phyloP scores from a whole-genome alignment of 2,888 invertebrate genomes.

The Ernsta delagoae region DNA sequence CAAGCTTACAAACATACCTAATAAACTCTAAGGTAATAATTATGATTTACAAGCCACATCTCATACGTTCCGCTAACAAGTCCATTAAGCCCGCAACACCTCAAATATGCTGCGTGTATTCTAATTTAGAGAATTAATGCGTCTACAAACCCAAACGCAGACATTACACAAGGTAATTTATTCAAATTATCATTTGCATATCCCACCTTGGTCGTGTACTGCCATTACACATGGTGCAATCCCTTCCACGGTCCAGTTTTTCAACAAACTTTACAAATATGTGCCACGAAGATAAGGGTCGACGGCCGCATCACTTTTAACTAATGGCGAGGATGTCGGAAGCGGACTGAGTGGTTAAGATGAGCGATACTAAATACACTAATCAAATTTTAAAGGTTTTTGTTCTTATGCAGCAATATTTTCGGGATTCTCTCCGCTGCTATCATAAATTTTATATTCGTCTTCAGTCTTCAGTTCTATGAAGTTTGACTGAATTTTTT shows the following conservation, averaged over 20 bases:
- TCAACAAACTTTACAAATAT: conserved; percentile 72
- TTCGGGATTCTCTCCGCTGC: too few relatives aligned
- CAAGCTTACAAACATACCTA: neutral
- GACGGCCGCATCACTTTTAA: conserved; percentile 56
- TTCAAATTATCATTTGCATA: conserved; percentile 57
- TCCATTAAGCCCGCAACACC: conserved; percentile 30
- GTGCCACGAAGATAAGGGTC: conserved; percentile 72
- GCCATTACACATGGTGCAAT: conserved; percentile 57
- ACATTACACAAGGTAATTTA: conserved; percentile 45
- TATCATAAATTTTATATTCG: too few relatives aligned
- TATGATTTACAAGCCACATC: conserved; percentile 19
- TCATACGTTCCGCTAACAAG: conserved; percentile 17
- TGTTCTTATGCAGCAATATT: too few relatives aligned
- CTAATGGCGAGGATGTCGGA: conserved; percentile 56
- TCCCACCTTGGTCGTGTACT: conserved; percentile 41
- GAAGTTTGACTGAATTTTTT: too few relatives aligned
- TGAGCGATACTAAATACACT: too few relatives aligned
- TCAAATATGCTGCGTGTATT: conserved; percentile 14
- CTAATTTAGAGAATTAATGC: conserved; percentile 43
- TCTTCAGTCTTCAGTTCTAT: too few relatives aligned
- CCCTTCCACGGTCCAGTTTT: conserved; percentile 58
- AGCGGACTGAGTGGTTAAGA: neutral
- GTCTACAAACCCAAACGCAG: conserved; percentile 42
- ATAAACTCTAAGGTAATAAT: conserved; percentile 11
- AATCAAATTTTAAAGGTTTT: too few relatives aligned